Evolutionary conservation across 1,140 invertebrate genomes (phyloP).

Genomic region (Plodia interpunctella): DNA sequence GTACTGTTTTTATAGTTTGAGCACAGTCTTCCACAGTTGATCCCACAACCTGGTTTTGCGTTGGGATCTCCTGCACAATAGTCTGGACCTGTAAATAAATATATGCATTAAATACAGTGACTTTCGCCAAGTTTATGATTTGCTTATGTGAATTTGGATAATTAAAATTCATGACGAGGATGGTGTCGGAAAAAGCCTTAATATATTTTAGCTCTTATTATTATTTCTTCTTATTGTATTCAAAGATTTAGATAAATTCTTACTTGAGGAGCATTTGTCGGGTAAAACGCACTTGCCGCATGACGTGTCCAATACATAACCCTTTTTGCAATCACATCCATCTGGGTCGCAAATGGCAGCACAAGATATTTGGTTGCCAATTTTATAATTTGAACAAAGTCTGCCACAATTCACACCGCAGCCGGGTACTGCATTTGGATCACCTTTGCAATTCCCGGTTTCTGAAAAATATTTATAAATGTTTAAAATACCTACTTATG

Average conservation of each 20-base stretch:
- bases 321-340: constrained; percentile 30
- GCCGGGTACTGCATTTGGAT: constrained; percentile 30
- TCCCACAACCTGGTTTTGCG: constrained; percentile 31
- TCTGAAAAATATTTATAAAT: no score
- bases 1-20: constrained; percentile 16
- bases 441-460: no score
- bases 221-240: no score
- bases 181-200: no score
- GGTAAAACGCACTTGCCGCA: constrained; percentile 28
- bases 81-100: no score
- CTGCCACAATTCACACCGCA: constrained; percentile 29
- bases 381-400: constrained; percentile 24
- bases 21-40: constrained; percentile 27
- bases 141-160: no score
- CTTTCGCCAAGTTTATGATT: no score
- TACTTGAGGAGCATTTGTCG: constrained; percentile 4
- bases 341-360: constrained; percentile 20
- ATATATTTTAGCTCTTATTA: no score
- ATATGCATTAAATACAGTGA: no score
- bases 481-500: no score
- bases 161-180: no score
- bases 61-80: constrained; percentile 38
- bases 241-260: no score
- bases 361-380: constrained; percentile 2
- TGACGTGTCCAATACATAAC: constrained; percentile 24